Base-by-base conservation (phyloP, 2,797 vertebrate species). In the Vireo griseus region DNA sequence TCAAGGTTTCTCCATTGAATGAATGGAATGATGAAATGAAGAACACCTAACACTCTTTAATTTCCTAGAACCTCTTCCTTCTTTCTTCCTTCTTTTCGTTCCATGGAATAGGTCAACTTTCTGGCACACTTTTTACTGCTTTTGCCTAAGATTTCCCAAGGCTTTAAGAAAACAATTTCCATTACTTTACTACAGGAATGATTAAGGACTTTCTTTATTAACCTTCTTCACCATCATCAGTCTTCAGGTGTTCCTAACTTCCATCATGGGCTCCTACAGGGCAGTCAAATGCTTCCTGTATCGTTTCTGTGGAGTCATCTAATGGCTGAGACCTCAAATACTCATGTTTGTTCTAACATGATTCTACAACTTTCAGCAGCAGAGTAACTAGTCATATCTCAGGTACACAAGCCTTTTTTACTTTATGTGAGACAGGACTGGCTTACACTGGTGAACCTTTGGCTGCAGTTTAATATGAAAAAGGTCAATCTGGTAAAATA, bases 401-500 rank as follows among this genome's bases (percentile, higher is more conserved):
- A 26, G 10, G 39, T 16, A n/a, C 3, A 14, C 10, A 59, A 48
- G 8, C 29, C 2, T 42, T 79, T 33, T 37, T 44, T 44, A 16
- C 47, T 89, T 61, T 31, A 25, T 39, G 26, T 50, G 8, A 79
- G 26, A 19, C 35, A 69, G 29, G 15, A 77, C 9, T 37, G 22
- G 8, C 7, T 83, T 47, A 24, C 35, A 10, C 26, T 44, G 13
- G 2, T 44, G 11, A 39, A 50, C 7, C 21, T 79, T 69, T 16
- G 44, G 8, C 22, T 76, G 4, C 12, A 62, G 13, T 40, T 89
- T 72, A 57, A 14, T 22, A 65, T 35, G 16, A 54, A 39, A 93
- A 77, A 44, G 1, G 1, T 72, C 33, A 54, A 17, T 8, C 16
- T 78, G 4, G 11, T n/a, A 80, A 73, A 75, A 31, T 0, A 0